Conservation (phyloP, 1,140 invertebrate species). For the Drosophila pallidifrons region DNA sequence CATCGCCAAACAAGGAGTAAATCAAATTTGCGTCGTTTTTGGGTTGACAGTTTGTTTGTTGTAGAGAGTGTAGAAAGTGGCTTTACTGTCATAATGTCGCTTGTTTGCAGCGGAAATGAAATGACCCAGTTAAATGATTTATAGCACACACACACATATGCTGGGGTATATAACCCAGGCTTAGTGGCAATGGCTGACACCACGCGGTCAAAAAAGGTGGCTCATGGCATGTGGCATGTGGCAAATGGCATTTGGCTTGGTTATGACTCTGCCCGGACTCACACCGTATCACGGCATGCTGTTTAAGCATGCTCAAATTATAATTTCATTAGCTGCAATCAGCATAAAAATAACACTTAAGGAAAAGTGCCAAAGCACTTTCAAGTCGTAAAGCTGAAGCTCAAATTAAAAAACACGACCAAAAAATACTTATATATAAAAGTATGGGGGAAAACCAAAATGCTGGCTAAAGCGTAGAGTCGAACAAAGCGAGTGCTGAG, state of each 20-base stretch:
- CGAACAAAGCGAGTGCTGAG: constrained; percentile 41
- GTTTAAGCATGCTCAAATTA: constrained; percentile 71
- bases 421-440: constrained; percentile 14
- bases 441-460: neutral
- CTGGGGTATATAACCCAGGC: constrained; percentile 44
- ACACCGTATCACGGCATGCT: constrained; percentile 49
- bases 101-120: constrained; percentile 78
- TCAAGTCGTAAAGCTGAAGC: constrained; percentile 77
- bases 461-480: neutral
- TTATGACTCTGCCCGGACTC: neutral
- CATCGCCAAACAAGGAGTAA: constrained; percentile 62
- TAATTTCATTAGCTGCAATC: constrained; percentile 83
- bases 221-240: constrained; percentile 23
- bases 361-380: constrained; percentile 71
- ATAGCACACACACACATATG: constrained; percentile 50
- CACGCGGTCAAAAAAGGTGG: constrained; percentile 48
- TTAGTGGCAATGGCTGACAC: constrained; percentile 56
- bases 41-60: constrained; percentile 62
- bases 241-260: constrained; percentile 14
- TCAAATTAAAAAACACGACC: constrained; percentile 66
- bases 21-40: constrained; percentile 77
- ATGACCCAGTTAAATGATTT: constrained; percentile 83
- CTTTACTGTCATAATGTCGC: constrained; percentile 67
- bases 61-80: constrained; percentile 53
- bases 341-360: constrained; percentile 82